Conservation (phyloP, 2,113 vertebrate genomes). For the Ranitomeya imitator region DNA sequence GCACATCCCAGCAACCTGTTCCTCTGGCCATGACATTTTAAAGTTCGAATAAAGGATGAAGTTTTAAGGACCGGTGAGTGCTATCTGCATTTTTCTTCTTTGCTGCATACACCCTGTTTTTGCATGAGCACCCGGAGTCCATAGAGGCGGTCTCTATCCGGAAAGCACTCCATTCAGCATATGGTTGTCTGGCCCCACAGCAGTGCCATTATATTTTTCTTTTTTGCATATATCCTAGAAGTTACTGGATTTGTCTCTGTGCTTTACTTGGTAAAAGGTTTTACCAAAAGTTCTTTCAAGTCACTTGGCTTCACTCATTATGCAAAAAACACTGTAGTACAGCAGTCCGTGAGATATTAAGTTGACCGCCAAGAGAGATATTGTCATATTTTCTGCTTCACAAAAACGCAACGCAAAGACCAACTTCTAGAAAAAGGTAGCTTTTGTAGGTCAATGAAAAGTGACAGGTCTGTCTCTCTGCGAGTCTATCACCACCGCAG, state of each 20-base stretch:
- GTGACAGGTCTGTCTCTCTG: conserved; percentile 45
- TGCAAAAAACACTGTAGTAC: not conserved
- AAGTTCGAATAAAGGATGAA: no score
- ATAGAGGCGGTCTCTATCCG: no score
- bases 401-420: conserved; percentile 9
- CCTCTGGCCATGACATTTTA: no score
- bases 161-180: no score
- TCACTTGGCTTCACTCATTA: not conserved
- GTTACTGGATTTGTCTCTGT: not conserved
- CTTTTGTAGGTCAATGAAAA: conserved; percentile 52
- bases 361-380: conserved; percentile 39
- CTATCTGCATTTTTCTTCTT: no score
- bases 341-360: conserved; percentile 23
- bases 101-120: no score
- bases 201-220: no score
- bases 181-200: no score
- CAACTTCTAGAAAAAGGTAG: conserved; percentile 33
- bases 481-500: not conserved
- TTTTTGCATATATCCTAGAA: not conserved
- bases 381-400: conserved; percentile 53
- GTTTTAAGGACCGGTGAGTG: no score
- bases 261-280: not conserved
- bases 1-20: no score
- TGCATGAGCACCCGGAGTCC: no score
- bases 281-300: not conserved